A percentile compares a stretch with the other conserved stretches of the same genome.
Evolutionary conservation across 2,113 vertebrate species (phyloP).

Genomic region (Galbula dea): DNA sequence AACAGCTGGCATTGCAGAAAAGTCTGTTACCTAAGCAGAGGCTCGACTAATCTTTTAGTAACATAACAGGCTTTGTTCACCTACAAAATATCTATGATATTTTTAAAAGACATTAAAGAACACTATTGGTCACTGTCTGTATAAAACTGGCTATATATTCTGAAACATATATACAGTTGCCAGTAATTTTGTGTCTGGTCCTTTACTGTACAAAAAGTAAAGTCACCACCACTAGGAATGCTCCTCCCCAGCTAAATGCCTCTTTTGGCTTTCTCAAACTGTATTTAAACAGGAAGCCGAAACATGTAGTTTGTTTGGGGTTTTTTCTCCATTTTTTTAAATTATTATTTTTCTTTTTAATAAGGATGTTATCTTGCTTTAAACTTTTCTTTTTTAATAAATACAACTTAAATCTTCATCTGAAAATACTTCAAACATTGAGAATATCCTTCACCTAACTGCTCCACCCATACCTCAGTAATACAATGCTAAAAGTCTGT

Average conservation of each 20-base stretch:
- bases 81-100: background rate
- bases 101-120: background rate
- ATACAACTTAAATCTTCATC: background rate
- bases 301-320: background rate
- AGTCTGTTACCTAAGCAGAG: background rate
- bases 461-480: background rate
- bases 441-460: background rate
- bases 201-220: conserved; percentile 7
- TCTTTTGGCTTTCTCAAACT: background rate
- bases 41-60: background rate
- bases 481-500: background rate
- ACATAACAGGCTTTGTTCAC: background rate
- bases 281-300: conserved; percentile 16
- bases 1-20: background rate
- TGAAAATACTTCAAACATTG: background rate
- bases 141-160: background rate
- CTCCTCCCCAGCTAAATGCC: background rate
- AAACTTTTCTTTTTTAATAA: background rate
- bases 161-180: background rate
- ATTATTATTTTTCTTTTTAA: background rate
- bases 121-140: background rate
- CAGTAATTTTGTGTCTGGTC: background rate
- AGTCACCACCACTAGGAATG: background rate
- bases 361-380: background rate
- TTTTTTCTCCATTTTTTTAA: background rate